These are phyloP conservation scores for Nothoprocta pentlandii DNA, from an alignment of 2,113 vertebrate genomes.

Conservation along the genomic window DNA sequence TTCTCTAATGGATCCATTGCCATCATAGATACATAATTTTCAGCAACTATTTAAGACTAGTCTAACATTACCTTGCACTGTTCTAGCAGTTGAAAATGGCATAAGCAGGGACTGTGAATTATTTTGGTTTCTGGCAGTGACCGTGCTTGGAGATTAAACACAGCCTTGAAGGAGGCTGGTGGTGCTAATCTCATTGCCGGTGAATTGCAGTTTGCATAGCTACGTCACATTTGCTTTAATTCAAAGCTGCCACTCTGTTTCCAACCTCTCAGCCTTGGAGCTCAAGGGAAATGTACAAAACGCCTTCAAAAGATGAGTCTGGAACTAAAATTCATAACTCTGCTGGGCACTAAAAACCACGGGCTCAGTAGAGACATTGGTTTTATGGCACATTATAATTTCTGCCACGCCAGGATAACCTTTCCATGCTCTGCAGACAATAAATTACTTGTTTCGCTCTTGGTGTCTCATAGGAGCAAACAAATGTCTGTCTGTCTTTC, in stretches of 20 bases:
- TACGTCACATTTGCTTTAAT: conserved; percentile 39
- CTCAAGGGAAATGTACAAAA: conserved; percentile 66
- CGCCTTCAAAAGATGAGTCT: conserved; percentile 62
- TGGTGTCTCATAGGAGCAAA: conserved; percentile 34
- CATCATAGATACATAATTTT: not conserved
- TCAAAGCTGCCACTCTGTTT: conserved; percentile 28
- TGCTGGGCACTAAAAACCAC: conserved; percentile 57
- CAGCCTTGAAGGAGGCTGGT: not conserved
- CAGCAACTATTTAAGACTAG: not conserved
- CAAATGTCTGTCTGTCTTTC: conserved; percentile 25
- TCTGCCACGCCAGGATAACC: conserved; percentile 60
- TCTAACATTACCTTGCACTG: conserved; percentile 11
- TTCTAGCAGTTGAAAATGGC: conserved; percentile 7
- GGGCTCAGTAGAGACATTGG: conserved; percentile 62
- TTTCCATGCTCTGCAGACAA: conserved; percentile 35
- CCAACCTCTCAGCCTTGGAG: conserved; percentile 25
- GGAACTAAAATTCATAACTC: conserved; percentile 67
- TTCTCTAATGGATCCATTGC: not conserved
- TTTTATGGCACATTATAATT: conserved; percentile 66
- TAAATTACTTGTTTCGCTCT: conserved; percentile 46
- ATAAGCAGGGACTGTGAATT: not conserved
- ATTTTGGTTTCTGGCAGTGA: conserved; percentile 27
- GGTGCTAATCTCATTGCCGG: not conserved
- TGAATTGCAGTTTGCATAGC: conserved; percentile 23
- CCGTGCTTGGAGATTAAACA: not conserved